These are phyloP conservation scores for Oxyura jamaicensis DNA, from an alignment of 2,113 vertebrate species.

Conservation along the genomic window DNA sequence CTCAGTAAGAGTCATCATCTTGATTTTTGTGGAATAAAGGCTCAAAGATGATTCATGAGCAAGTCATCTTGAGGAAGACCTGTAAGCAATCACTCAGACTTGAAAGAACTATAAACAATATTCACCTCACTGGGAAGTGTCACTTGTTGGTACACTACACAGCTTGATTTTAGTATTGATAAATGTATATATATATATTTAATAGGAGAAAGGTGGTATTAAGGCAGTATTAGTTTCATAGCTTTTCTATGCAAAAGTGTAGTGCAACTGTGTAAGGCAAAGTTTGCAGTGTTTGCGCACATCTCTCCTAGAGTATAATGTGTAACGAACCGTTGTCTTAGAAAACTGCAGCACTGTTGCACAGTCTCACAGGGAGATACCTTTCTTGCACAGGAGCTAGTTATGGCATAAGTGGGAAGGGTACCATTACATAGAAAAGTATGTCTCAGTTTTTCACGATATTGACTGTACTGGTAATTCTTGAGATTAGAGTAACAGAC, in stretches of 20 bases:
- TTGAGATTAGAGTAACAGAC: background rate
- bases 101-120: background rate
- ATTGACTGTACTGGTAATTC: background rate
- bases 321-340: background rate
- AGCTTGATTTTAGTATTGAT: background rate
- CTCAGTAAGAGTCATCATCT: background rate
- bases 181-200: too few species aligned
- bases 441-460: background rate
- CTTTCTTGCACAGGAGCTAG: background rate
- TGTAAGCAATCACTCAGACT: constrained; percentile 28
- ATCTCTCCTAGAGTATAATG: background rate
- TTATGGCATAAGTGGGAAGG: background rate
- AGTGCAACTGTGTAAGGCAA: background rate
- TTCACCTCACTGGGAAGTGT: constrained; percentile 5
- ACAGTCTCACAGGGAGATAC: background rate
- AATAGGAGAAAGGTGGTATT: background rate
- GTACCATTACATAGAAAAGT: background rate
- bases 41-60: constrained; percentile 35
- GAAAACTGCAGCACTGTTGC: background rate
- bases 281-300: background rate
- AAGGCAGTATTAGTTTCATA: background rate
- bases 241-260: background rate
- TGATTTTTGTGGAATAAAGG: constrained; percentile 14
- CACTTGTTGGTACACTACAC: background rate
- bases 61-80: constrained; percentile 1